phyloP scores from a whole-genome alignment of 2,888 invertebrate species.

The Xestia rhomboidea region DNA sequence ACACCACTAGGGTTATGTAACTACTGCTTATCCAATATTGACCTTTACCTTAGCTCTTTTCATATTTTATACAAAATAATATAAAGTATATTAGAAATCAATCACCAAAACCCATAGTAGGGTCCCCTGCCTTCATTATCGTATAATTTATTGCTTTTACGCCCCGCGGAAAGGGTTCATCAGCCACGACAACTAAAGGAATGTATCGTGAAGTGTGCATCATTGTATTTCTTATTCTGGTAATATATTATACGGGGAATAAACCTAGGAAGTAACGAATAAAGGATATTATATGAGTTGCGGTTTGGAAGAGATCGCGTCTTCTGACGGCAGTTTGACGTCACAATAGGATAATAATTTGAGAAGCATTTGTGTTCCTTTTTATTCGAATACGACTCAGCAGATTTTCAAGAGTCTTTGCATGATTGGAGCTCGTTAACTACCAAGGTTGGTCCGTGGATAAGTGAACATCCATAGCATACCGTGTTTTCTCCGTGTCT shows the following conservation, averaged over 20 bases:
- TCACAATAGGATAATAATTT: conserved; percentile 20
- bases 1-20: background rate
- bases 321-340: conserved; percentile 26
- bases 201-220: conserved; percentile 59
- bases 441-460: background rate
- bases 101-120: conserved; percentile 62
- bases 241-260: conserved; percentile 55
- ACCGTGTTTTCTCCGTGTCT: background rate
- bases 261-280: conserved; percentile 38
- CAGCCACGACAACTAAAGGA: conserved; percentile 63
- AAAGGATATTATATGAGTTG: conserved; percentile 39
- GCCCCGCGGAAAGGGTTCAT: conserved; percentile 74
- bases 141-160: conserved; percentile 76
- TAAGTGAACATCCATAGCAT: background rate
- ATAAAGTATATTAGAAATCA: conserved; percentile 33
- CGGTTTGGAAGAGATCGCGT: background rate
- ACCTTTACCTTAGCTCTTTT: background rate
- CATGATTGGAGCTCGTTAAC: background rate
- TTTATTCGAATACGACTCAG: background rate
- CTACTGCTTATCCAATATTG: background rate
- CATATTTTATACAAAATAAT: background rate
- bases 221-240: conserved; percentile 60
- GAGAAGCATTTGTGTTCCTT: background rate
- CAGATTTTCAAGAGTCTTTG: background rate
- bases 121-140: conserved; percentile 72